Evolutionary conservation across 2,888 invertebrate species (phyloP).

Genomic region (Leptinotarsa peninsularis): DNA sequence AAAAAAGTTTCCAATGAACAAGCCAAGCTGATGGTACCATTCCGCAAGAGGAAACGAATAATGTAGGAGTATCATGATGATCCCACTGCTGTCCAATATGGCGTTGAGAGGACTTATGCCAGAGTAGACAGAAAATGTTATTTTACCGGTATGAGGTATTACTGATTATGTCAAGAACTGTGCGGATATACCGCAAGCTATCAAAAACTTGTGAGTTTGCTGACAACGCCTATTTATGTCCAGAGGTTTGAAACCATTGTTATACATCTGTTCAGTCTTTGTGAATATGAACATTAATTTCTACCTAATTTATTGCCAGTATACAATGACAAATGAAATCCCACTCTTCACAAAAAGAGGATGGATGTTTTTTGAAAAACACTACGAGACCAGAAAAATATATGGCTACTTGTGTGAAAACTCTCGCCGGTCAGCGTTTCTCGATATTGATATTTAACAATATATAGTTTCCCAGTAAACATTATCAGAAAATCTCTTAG

Average conservation of each 20-base stretch:
- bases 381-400: too few species aligned
- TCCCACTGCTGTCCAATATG: slow-evolving; percentile 48
- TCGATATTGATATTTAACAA: too few species aligned
- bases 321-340: too few species aligned
- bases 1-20: slow-evolving; percentile 29
- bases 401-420: too few species aligned
- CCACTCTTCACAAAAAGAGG: too few species aligned
- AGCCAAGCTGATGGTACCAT: slow-evolving; percentile 42
- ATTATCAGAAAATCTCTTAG: too few species aligned
- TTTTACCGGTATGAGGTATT: slow-evolving; percentile 30
- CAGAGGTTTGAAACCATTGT: slow-evolving; percentile 33
- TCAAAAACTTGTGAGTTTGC: slow-evolving; percentile 31
- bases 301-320: too few species aligned
- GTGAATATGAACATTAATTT: too few species aligned
- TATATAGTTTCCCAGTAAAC: too few species aligned
- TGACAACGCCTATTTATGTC: slow-evolving; percentile 27
- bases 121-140: slow-evolving; percentile 38
- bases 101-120: slow-evolving; percentile 36
- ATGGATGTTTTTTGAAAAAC: too few species aligned
- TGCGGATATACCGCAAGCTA: slow-evolving; percentile 23
- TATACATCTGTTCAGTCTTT: background rate
- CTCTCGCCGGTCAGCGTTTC: too few species aligned
- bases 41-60: slow-evolving; percentile 21
- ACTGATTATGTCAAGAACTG: slow-evolving; percentile 26
- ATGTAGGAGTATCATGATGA: slow-evolving; percentile 43